Conservation (phyloP, 1,140 invertebrate genomes). For the Drosophila pallidifrons region DNA sequence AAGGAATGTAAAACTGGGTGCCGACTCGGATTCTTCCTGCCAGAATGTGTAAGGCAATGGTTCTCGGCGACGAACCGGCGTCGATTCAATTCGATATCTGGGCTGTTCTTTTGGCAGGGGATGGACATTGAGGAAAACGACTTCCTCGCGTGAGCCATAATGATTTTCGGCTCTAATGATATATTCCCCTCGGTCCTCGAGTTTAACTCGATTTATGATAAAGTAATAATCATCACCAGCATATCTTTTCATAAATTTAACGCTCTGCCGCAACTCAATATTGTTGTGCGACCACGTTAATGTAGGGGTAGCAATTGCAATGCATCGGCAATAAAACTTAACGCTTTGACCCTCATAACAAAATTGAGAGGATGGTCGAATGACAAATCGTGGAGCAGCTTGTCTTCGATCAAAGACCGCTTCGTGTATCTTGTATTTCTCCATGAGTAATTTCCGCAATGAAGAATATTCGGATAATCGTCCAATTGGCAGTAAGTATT, state of each 20-base stretch:
- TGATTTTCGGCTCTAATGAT: constrained; percentile 98
- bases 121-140: constrained; percentile 98
- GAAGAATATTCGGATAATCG: constrained; percentile 98
- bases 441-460: constrained; percentile 97
- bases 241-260: constrained; percentile 99
- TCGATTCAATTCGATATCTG: constrained; percentile 90
- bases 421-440: constrained; percentile 98
- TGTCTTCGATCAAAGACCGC: constrained; percentile 98
- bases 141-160: constrained; percentile 98
- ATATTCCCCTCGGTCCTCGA: constrained; percentile 98
- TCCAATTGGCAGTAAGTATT: constrained; percentile 97
- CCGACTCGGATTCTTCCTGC: constrained; percentile 95
- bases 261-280: constrained; percentile 97
- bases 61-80: constrained; percentile 90
- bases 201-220: constrained; percentile 97
- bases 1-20: constrained; percentile 98
- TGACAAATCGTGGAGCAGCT: constrained; percentile 98
- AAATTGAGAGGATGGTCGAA: constrained; percentile 97
- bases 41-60: constrained; percentile 91
- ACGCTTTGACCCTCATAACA: constrained; percentile 98
- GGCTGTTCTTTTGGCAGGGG: constrained; percentile 93
- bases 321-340: constrained; percentile 98
- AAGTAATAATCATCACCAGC: constrained; percentile 98
- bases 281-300: constrained; percentile 98
- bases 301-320: constrained; percentile 96